phyloP scores from a whole-genome alignment of 2,113 vertebrate species.

The Phaetusa simplex region DNA sequence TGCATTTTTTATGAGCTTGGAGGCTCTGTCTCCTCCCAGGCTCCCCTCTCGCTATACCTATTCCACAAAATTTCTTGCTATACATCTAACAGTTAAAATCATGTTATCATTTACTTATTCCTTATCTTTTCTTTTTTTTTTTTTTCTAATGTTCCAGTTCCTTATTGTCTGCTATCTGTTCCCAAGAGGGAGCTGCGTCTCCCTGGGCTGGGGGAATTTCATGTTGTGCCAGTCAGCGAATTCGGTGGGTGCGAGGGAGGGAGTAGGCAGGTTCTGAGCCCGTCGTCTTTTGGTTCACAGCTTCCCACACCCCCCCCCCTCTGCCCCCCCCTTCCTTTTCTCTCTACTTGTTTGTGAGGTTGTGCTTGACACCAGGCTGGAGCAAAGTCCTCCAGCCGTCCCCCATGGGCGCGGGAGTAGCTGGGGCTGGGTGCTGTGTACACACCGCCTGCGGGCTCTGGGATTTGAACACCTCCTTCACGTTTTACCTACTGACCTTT shows the following conservation, averaged over 20 bases:
- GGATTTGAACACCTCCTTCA: neutral
- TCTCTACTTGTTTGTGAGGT: neutral
- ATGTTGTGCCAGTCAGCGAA: neutral
- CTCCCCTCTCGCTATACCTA: neutral
- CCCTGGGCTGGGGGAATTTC: neutral
- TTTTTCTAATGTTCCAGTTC: neutral
- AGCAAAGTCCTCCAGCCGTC: neutral
- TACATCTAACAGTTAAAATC: neutral
- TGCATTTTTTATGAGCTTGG: slow-evolving; percentile 46
- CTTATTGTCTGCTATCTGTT: neutral
- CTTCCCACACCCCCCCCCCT: neutral
- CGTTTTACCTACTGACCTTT: slow-evolving; percentile 3
- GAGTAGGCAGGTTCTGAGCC: neutral
- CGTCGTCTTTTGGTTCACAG: neutral
- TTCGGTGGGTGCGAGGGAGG: neutral
- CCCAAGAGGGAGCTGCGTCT: neutral
- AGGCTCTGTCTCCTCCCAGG: neutral
- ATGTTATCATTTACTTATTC: neutral
- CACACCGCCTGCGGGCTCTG: neutral
- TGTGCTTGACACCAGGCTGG: neutral
- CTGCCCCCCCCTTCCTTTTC: neutral
- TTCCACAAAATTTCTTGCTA: neutral
- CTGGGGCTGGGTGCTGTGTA: neutral
- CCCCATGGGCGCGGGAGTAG: neutral
- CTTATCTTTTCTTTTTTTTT: neutral